Conservation (phyloP, 53 echinoderm and acorn worm species). For the Holothuria leucospilota region DNA sequence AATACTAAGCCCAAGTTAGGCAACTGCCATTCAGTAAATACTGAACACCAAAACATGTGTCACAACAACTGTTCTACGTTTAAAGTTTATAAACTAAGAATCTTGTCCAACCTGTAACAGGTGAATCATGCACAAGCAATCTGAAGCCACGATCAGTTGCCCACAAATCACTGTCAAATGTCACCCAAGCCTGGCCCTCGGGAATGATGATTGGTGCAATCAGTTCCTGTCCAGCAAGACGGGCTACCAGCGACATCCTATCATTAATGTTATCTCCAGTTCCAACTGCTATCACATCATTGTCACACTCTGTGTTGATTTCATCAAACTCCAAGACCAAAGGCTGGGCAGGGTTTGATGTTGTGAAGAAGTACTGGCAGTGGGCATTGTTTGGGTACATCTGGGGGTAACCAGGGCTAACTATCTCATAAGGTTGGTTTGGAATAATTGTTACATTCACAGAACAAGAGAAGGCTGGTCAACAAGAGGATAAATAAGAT, state of each 20-base stretch:
- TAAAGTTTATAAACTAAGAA: too few relatives aligned
- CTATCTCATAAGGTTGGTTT: constrained; percentile 44
- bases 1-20: too few relatives aligned
- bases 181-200: constrained; percentile 57
- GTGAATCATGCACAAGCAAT: constrained; percentile 29
- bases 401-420: constrained; percentile 63
- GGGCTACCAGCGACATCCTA: constrained; percentile 23
- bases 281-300: constrained; percentile 55
- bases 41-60: too few relatives aligned
- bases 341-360: constrained; percentile 7
- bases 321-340: constrained; percentile 40
- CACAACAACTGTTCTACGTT: too few relatives aligned
- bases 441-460: constrained; percentile 49
- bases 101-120: constrained; percentile 13
- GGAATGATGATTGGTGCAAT: constrained; percentile 58
- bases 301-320: constrained; percentile 62
- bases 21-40: too few relatives aligned
- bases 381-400: constrained; percentile 65
- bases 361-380: constrained; percentile 52
- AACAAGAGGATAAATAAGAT: background rate
- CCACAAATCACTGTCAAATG: constrained; percentile 69
- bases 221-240: constrained; percentile 58
- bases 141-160: constrained; percentile 45
- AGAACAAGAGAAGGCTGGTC: constrained; percentile 52
- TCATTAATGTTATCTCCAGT: constrained; percentile 31